A percentile compares a stretch with the other conserved stretches of the same genome.
These are phyloP conservation scores for Myzus persicae DNA, from an alignment of 1,140 invertebrate species.

Conservation along the genomic window DNA sequence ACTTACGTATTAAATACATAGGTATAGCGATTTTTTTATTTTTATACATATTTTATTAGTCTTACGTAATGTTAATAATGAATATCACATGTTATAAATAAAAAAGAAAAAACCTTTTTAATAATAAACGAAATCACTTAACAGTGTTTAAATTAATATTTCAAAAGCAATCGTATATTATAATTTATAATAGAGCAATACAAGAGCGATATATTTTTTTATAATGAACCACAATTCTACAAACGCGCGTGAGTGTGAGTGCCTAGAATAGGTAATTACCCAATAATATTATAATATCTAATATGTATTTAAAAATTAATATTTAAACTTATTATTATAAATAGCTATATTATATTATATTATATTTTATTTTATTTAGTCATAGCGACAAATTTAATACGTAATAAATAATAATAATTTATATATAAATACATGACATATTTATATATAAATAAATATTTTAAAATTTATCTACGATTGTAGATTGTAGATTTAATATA, in stretches of 20 bases:
- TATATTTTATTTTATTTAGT: background rate
- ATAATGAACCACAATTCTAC: slow-evolving; percentile 50
- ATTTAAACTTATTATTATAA: slow-evolving; percentile 12
- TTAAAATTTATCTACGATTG: slow-evolving; percentile 18
- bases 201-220: slow-evolving; percentile 29
- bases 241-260: slow-evolving; percentile 9
- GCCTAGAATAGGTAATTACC: background rate
- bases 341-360: slow-evolving; percentile 37
- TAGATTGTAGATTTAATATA: slow-evolving; percentile 22
- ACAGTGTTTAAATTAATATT: slow-evolving; percentile 47
- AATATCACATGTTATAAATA: slow-evolving; percentile 50
- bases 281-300: slow-evolving; percentile 16
- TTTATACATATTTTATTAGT: slow-evolving; percentile 54
- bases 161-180: slow-evolving; percentile 41
- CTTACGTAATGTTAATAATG: slow-evolving; percentile 56
- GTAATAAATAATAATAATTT: slow-evolving; percentile 33
- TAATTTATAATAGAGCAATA: slow-evolving; percentile 48
- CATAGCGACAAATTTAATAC: slow-evolving; percentile 32
- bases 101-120: background rate
- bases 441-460: background rate
- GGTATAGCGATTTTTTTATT: slow-evolving; percentile 30
- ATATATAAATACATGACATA: background rate
- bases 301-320: slow-evolving; percentile 14
- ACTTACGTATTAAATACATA: slow-evolving; percentile 14
- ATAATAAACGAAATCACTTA: slow-evolving; percentile 41